Evolutionary conservation across 2,113 vertebrate species (phyloP).

Genomic region (Xenopus laevis): DNA sequence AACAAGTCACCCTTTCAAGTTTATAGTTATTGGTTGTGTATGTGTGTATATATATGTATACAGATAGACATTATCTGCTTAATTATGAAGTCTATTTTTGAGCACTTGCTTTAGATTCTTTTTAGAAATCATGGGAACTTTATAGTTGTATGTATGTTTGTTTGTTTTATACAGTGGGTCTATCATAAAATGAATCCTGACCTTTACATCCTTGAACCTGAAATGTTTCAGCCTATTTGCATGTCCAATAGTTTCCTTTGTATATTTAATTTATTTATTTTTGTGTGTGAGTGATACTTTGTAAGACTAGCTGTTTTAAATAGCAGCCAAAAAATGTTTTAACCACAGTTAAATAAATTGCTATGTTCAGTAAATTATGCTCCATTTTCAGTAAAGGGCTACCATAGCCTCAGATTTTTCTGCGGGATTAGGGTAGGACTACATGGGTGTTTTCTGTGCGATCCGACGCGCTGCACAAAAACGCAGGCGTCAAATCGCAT

Average conservation of each 20-base stretch:
- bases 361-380: too few species aligned
- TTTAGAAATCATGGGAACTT: neutral
- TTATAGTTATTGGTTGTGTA: neutral
- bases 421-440: too few species aligned
- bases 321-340: constrained; percentile 47
- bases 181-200: neutral
- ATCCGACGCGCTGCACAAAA: too few species aligned
- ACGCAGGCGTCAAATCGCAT: too few species aligned
- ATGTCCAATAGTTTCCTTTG: constrained; percentile 65
- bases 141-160: constrained; percentile 5
- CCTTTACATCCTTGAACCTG: neutral
- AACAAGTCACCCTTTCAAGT: constrained; percentile 6
- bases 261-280: constrained; percentile 80
- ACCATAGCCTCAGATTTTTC: too few species aligned
- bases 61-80: neutral
- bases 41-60: constrained; percentile 8
- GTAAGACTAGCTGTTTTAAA: constrained; percentile 68
- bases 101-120: constrained; percentile 26
- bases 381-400: too few species aligned
- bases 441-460: too few species aligned
- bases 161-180: constrained; percentile 7
- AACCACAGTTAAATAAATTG: too few species aligned
- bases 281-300: constrained; percentile 51
- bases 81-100: neutral
- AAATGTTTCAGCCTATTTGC: neutral